phyloP scores from a whole-genome alignment of 2,888 invertebrate genomes.

The Oasisia sp. region DNA sequence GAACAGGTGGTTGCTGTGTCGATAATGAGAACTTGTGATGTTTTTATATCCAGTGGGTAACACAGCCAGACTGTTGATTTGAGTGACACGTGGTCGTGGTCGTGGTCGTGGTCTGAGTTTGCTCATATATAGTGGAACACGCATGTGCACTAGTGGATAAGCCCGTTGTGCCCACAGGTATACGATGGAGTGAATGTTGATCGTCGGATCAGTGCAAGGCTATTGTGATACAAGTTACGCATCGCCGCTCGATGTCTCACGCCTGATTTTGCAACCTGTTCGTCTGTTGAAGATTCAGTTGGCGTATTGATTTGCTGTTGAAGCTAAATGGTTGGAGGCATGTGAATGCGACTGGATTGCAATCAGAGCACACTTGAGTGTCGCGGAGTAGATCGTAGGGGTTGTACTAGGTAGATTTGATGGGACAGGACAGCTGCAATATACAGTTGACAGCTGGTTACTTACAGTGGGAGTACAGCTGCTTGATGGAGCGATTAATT shows the following conservation, averaged over 20 bases:
- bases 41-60: not conserved
- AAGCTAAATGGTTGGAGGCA: not conserved
- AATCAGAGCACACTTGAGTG: not conserved
- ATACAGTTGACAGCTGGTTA: not conserved
- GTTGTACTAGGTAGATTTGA: not conserved
- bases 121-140: not conserved
- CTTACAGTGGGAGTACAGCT: not conserved
- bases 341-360: not conserved
- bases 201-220: not conserved
- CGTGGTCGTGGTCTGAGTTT: not conserved
- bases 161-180: not conserved
- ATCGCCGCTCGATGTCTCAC: not conserved
- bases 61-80: not conserved
- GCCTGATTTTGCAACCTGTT: conserved; percentile 9
- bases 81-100: not conserved
- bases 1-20: not conserved
- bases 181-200: not conserved
- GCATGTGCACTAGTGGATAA: not conserved
- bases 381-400: not conserved
- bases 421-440: not conserved
- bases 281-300: conserved; percentile 1
- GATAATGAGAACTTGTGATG: not conserved
- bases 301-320: not conserved
- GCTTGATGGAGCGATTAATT: not conserved
- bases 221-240: not conserved